Evolutionary conservation across 2,113 vertebrate genomes (phyloP).

Genomic region (Psilopsiagon aymara): DNA sequence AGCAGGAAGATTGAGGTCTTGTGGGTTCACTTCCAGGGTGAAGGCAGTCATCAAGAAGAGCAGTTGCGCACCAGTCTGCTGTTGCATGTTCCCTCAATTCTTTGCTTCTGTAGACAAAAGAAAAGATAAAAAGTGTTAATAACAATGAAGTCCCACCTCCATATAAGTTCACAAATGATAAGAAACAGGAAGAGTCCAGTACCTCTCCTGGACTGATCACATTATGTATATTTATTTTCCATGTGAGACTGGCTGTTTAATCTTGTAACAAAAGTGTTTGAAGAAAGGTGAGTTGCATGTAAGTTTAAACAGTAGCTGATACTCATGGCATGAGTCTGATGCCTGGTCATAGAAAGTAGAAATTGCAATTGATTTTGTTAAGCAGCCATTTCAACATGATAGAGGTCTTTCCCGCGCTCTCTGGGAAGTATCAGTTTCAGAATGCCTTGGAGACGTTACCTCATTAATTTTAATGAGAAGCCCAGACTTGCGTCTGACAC

Average conservation of each 20-base stretch:
- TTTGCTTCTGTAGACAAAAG: neutral
- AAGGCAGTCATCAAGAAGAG: neutral
- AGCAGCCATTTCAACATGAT: constrained; percentile 9
- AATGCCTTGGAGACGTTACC: constrained; percentile 65
- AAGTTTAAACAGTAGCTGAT: neutral
- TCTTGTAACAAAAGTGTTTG: neutral
- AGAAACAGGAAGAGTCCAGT: neutral
- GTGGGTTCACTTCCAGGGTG: neutral
- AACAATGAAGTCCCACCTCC: neutral
- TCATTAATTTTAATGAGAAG: constrained; percentile 78
- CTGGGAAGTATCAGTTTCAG: constrained; percentile 47
- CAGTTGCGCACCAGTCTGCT: neutral
- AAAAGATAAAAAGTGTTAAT: neutral
- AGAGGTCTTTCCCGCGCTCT: neutral
- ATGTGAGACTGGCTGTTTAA: neutral
- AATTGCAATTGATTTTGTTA: constrained; percentile 21
- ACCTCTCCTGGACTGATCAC: neutral
- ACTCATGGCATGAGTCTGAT: neutral
- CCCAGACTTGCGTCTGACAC: constrained; percentile 65
- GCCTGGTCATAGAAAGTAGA: neutral
- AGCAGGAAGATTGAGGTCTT: neutral
- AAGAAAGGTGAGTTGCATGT: neutral
- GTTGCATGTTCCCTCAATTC: neutral
- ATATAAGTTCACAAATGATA: neutral
- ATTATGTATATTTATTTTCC: neutral